Evolutionary conservation across 2,888 invertebrate species (phyloP).

Genomic region (Gasteruption jaculator): DNA sequence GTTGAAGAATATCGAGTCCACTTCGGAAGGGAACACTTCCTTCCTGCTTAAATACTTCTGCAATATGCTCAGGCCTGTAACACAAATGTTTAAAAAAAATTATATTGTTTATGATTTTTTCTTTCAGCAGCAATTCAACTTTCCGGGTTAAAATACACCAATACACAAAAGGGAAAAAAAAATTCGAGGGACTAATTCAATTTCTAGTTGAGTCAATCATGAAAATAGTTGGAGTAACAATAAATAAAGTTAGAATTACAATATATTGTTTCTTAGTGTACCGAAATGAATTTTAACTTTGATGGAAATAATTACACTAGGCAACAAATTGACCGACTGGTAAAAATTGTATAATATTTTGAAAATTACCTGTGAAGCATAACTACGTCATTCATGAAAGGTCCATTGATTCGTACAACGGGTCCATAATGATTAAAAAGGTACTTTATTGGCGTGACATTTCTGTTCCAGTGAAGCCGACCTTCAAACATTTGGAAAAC

Average conservation of each 20-base stretch:
- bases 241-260: too few species aligned
- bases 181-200: neutral
- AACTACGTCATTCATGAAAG: conserved; percentile 62
- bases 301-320: too few species aligned
- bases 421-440: conserved; percentile 60
- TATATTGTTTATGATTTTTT: neutral
- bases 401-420: conserved; percentile 63
- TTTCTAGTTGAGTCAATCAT: too few species aligned
- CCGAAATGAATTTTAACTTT: too few species aligned
- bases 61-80: conserved; percentile 61
- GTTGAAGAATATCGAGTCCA: conserved; percentile 61
- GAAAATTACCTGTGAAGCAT: conserved; percentile 49
- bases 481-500: conserved; percentile 35
- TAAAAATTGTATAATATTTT: neutral
- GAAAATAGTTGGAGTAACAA: too few species aligned
- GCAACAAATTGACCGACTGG: too few species aligned
- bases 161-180: neutral
- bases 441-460: conserved; percentile 50
- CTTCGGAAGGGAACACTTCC: conserved; percentile 60
- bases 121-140: neutral
- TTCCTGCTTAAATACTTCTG: conserved; percentile 60
- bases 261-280: too few species aligned
- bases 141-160: too few species aligned
- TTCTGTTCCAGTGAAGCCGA: conserved; percentile 52
- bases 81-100: neutral